Conservation (phyloP, 2,797 vertebrate species). For the Parauchenoglanis ngamensis region DNA sequence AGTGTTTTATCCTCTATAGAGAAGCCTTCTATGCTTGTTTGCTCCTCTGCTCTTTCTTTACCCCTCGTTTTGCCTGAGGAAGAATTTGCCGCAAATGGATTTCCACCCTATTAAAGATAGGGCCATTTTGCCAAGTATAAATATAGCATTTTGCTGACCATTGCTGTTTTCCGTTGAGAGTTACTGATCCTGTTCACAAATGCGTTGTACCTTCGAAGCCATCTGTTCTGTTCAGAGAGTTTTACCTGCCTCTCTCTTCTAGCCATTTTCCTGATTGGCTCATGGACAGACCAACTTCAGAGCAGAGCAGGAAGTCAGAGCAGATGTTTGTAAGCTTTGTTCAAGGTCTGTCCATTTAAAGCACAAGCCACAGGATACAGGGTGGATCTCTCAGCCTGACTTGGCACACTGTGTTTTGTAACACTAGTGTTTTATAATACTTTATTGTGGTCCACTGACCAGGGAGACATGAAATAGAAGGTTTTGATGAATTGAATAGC, state of each 20-base stretch:
- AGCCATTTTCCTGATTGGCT: constrained; percentile 52
- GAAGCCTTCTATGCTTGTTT: neutral
- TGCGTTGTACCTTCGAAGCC: constrained; percentile 28
- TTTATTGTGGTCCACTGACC: constrained; percentile 48
- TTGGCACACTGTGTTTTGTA: constrained; percentile 47
- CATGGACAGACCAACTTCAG: constrained; percentile 53
- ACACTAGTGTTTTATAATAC: constrained; percentile 48
- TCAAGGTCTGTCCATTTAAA: constrained; percentile 51
- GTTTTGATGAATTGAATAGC: constrained; percentile 39
- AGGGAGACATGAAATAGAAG: constrained; percentile 48
- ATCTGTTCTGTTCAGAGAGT: constrained; percentile 12
- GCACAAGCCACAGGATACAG: constrained; percentile 51
- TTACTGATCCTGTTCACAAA: constrained; percentile 46
- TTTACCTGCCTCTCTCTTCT: constrained; percentile 38
- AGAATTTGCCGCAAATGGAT: constrained; percentile 33
- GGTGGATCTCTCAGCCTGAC: constrained; percentile 44
- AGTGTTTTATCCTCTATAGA: constrained; percentile 10
- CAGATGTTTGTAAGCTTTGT: constrained; percentile 50
- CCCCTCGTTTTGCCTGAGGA: constrained; percentile 13
- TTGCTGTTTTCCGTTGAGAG: constrained; percentile 28
- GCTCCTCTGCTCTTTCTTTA: neutral
- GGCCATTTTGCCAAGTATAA: constrained; percentile 21
- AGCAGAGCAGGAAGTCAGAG: constrained; percentile 40
- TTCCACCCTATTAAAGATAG: constrained; percentile 22
- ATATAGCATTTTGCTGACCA: constrained; percentile 46